These are phyloP conservation scores for Aspidapion aeneum DNA, from an alignment of 2,888 invertebrate genomes.

Conservation along the genomic window DNA sequence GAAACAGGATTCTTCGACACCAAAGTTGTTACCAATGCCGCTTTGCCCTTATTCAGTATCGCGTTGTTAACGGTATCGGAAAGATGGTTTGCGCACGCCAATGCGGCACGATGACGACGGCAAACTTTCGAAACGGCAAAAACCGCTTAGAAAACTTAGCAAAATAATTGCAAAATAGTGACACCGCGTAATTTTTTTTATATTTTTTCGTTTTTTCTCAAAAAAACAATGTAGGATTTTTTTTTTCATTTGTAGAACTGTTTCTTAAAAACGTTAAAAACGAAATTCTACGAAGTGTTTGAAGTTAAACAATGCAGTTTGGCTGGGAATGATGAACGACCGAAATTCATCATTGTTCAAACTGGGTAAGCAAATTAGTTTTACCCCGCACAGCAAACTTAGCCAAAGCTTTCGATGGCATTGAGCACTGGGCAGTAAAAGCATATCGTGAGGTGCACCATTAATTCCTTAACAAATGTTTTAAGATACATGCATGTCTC, in stretches of 20 bases:
- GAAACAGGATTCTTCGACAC: background rate
- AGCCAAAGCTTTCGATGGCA: too few species aligned
- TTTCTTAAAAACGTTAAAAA: conserved; percentile 30
- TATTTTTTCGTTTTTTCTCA: too few species aligned
- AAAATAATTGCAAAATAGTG: too few species aligned
- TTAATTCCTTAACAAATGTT: too few species aligned
- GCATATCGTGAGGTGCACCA: too few species aligned
- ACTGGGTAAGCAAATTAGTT: conserved; percentile 42
- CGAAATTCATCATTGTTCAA: conserved; percentile 48
- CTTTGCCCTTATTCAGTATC: background rate
- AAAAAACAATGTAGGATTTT: too few species aligned
- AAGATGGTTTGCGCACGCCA: background rate
- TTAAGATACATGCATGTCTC: too few species aligned
- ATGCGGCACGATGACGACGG: background rate
- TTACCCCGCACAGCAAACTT: too few species aligned
- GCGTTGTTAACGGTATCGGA: background rate
- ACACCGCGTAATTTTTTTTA: too few species aligned
- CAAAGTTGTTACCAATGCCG: background rate
- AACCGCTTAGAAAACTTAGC: background rate
- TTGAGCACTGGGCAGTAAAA: too few species aligned
- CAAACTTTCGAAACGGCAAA: background rate
- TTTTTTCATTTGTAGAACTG: background rate
- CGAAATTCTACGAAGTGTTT: conserved; percentile 49
- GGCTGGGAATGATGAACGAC: conserved; percentile 39
- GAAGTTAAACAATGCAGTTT: conserved; percentile 44